phyloP scores from a whole-genome alignment of 2,113 vertebrate species.

The Daphoenositta chrysoptera region DNA sequence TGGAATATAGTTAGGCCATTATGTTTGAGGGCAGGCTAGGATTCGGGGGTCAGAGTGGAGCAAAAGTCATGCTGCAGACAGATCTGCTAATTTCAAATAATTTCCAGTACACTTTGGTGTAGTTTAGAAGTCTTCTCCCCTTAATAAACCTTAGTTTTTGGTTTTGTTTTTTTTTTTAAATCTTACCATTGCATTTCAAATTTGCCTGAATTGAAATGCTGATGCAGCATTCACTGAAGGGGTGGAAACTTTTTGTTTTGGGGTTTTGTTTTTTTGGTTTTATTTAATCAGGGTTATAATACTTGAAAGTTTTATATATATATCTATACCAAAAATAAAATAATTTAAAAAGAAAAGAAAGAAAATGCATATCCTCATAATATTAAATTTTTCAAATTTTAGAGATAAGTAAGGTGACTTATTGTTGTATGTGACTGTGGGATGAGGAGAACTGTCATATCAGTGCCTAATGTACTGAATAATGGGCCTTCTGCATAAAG shows the following conservation, averaged over 20 bases:
- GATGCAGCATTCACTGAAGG: neutral
- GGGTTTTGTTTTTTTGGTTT: neutral
- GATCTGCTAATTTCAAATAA: neutral
- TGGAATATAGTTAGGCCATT: neutral
- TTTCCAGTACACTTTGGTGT: rapidly evolving
- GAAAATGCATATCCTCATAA: neutral
- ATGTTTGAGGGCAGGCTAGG: neutral
- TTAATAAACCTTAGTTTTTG: neutral
- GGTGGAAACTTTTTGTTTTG: neutral
- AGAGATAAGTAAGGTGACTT: neutral
- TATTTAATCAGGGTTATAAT: neutral
- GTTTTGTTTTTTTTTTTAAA: no score
- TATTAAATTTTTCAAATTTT: neutral
- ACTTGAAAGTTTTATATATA: neutral
- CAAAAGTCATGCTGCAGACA: neutral
- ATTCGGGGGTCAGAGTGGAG: neutral
- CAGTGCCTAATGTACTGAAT: slow-evolving; percentile 55
- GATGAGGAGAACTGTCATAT: slow-evolving; percentile 32
- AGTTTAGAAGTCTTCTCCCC: neutral
- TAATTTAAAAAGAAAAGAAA: neutral
- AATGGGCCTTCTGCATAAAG: slow-evolving; percentile 39
- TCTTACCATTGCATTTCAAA: neutral
- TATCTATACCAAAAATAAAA: neutral
- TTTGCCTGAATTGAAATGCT: neutral
- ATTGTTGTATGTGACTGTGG: slow-evolving; percentile 12